Conservation (phyloP, 2,113 vertebrate genomes). For the Anser cygnoides region DNA sequence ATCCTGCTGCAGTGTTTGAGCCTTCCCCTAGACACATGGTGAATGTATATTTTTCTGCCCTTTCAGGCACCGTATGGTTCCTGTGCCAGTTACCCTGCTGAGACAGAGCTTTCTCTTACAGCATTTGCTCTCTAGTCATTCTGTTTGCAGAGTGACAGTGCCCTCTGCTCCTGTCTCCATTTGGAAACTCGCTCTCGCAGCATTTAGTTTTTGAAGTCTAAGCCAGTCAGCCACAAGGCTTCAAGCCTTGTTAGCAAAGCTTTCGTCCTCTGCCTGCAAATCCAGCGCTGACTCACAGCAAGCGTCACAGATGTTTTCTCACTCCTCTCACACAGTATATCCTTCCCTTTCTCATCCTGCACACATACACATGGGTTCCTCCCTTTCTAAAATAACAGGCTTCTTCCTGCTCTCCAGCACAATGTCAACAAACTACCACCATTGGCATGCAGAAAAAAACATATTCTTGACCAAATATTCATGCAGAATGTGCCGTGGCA, state of each 20-base stretch:
- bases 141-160: slow-evolving; percentile 1
- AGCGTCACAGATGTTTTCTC: background rate
- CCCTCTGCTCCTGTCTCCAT: background rate
- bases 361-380: fast-evolving
- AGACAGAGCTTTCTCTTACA: slow-evolving; percentile 14
- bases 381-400: background rate
- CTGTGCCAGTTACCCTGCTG: background rate
- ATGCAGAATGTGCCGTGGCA: background rate
- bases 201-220: background rate
- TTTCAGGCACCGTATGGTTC: background rate
- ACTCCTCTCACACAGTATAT: background rate
- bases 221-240: background rate
- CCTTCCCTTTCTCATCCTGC: background rate
- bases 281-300: background rate
- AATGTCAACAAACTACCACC: background rate
- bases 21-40: fast-evolving
- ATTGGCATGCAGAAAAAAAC: background rate
- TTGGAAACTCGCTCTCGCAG: background rate
- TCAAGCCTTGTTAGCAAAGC: slow-evolving; percentile 10
- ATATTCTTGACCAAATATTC: background rate
- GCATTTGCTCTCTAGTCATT: background rate
- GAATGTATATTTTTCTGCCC: background rate
- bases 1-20: background rate
- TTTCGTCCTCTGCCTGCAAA: slow-evolving; percentile 3
- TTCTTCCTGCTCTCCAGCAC: background rate